A percentile compares a stretch with the other conserved stretches of the same genome.
These are phyloP conservation scores for Brienomyrus longianalis DNA, from an alignment of 2,113 vertebrate species.

Conservation along the genomic window DNA sequence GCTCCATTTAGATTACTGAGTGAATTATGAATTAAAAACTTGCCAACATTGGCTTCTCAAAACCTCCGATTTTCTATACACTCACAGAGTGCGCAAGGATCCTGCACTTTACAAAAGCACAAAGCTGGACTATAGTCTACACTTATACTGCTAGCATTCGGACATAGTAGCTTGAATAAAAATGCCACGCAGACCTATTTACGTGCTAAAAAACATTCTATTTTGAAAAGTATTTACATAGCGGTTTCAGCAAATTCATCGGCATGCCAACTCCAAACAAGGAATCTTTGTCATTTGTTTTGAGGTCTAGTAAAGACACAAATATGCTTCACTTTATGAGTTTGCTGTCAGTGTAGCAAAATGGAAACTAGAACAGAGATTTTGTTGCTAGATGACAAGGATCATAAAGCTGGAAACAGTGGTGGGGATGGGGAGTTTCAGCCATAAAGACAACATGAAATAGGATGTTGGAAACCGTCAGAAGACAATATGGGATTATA, in stretches of 20 bases:
- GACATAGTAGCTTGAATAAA: not conserved
- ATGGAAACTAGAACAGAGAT: not conserved
- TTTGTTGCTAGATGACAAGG: not conserved
- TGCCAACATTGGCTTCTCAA: not conserved
- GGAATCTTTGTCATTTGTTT: not conserved
- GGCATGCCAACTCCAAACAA: not conserved
- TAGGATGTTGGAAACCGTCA: not conserved
- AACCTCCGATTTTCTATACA: not conserved
- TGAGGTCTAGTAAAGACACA: not conserved
- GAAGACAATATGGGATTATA: not conserved
- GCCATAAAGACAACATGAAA: not conserved
- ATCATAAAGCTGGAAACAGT: not conserved
- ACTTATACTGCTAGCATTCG: not conserved
- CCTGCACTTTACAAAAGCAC: not conserved
- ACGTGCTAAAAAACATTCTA: not conserved
- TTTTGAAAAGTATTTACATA: not conserved
- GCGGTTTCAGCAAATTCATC: not conserved
- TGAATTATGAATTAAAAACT: not conserved
- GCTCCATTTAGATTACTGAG: not conserved
- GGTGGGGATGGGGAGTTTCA: not conserved
- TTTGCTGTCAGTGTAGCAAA: not conserved
- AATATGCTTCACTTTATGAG: not conserved
- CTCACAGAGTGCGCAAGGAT: not conserved
- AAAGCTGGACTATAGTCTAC: not conserved
- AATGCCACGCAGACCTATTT: not conserved